Evolutionary conservation across 1,140 invertebrate species (phyloP).

Genomic region (Pseudomyrmex gracilis): DNA sequence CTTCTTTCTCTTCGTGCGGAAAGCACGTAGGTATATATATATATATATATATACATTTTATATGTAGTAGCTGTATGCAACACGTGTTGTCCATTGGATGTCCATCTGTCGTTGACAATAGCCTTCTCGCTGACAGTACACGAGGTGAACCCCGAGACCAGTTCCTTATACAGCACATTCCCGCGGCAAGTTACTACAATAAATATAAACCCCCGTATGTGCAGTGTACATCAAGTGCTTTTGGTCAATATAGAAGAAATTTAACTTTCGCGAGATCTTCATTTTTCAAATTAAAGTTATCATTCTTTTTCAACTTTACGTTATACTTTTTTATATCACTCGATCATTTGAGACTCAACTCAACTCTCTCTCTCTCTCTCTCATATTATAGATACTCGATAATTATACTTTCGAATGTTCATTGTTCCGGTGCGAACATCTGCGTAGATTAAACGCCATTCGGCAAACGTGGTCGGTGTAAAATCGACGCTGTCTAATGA

Average conservation of each 20-base stretch:
- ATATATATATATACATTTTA: too few species aligned
- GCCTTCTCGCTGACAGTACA: slow-evolving; percentile 78
- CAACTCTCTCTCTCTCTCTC: too few species aligned
- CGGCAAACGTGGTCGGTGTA: slow-evolving; percentile 33
- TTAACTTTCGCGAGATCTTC: slow-evolving; percentile 24
- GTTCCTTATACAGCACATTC: slow-evolving; percentile 66
- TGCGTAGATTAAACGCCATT: slow-evolving; percentile 34
- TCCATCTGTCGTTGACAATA: slow-evolving; percentile 83
- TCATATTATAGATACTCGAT: background rate
- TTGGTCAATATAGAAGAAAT: slow-evolving; percentile 55
- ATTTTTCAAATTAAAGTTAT: slow-evolving; percentile 18
- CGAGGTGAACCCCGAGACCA: slow-evolving; percentile 73
- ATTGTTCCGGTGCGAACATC: slow-evolving; percentile 44
- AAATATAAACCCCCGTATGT: slow-evolving; percentile 69
- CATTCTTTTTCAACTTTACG: background rate
- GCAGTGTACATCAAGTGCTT: slow-evolving; percentile 53
- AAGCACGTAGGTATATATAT: slow-evolving; percentile 59
- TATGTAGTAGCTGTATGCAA: slow-evolving; percentile 74
- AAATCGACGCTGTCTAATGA: slow-evolving; percentile 56
- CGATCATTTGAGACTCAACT: background rate
- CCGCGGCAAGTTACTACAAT: slow-evolving; percentile 68
- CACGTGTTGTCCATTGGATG: slow-evolving; percentile 80
- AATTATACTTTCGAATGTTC: slow-evolving; percentile 37
- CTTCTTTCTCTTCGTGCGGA: slow-evolving; percentile 63
- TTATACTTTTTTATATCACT: background rate